Conservation (phyloP, 2,113 vertebrate genomes). For the Poeciliopsis occidentalis region DNA sequence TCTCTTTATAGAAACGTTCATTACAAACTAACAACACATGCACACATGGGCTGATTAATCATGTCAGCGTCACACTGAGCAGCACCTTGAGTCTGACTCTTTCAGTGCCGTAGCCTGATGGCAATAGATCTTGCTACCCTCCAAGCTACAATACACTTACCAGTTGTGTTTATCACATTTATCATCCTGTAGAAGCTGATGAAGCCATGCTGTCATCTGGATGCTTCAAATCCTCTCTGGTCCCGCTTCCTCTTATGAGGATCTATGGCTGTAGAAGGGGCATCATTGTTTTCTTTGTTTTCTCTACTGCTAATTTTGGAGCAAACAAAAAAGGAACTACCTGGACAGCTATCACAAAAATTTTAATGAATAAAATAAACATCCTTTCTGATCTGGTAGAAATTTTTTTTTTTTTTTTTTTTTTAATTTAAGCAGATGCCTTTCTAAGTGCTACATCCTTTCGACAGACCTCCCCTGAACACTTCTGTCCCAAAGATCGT, state of each 20-base stretch:
- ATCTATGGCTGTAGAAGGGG: slow-evolving; percentile 16
- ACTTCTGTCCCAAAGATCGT: slow-evolving; percentile 73
- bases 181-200: slow-evolving; percentile 58
- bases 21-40: slow-evolving; percentile 33
- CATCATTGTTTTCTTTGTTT: slow-evolving; percentile 2
- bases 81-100: slow-evolving; percentile 41
- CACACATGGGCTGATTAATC: slow-evolving; percentile 39
- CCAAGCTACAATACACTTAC: slow-evolving; percentile 47
- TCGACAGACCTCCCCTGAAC: slow-evolving; percentile 68
- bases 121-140: slow-evolving; percentile 64
- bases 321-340: neutral
- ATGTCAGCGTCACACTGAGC: slow-evolving; percentile 39
- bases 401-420: neutral
- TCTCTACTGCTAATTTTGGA: neutral
- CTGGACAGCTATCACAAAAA: neutral
- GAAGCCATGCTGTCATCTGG: slow-evolving; percentile 44
- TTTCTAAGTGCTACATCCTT: slow-evolving; percentile 23
- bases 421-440: neutral
- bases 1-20: slow-evolving; percentile 34
- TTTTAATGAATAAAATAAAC: neutral
- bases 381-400: neutral
- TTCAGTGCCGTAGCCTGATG: slow-evolving; percentile 40
- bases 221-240: slow-evolving; percentile 19
- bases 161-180: slow-evolving; percentile 46
- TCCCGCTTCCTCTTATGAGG: slow-evolving; percentile 12